These are phyloP conservation scores for Piprites chloris DNA, from an alignment of 2,113 vertebrate species.

Conservation along the genomic window DNA sequence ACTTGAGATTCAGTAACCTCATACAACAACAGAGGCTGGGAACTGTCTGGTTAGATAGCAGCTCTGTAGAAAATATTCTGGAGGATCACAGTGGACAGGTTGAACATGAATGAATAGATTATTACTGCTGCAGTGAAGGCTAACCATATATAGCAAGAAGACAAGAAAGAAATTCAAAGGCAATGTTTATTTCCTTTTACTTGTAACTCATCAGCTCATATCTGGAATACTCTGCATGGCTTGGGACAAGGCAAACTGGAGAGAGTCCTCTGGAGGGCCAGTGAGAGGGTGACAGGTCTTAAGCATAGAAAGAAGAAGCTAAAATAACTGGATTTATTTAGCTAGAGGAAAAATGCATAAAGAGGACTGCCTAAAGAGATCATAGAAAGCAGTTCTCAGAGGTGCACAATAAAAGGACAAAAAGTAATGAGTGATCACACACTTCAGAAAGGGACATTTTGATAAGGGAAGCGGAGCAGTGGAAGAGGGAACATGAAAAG, in stretches of 20 bases:
- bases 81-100: neutral
- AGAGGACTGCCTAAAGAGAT: neutral
- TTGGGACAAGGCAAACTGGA: neutral
- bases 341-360: neutral
- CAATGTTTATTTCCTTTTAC: neutral
- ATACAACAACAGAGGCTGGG: neutral
- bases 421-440: neutral
- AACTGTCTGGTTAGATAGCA: neutral
- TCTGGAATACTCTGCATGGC: neutral
- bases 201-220: neutral
- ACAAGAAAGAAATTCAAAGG: neutral
- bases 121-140: neutral
- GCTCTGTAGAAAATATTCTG: neutral
- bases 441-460: neutral
- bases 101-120: neutral
- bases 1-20: neutral
- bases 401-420: neutral
- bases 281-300: neutral
- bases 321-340: neutral
- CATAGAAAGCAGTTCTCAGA: neutral
- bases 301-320: neutral
- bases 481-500: neutral
- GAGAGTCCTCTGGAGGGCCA: neutral
- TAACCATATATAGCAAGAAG: neutral
- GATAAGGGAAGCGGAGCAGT: neutral